Percentiles rank a stretch among this genome's conserved stretches.
Conservation (phyloP, 2,888 invertebrate genomes). For the Elegia similella region DNA sequence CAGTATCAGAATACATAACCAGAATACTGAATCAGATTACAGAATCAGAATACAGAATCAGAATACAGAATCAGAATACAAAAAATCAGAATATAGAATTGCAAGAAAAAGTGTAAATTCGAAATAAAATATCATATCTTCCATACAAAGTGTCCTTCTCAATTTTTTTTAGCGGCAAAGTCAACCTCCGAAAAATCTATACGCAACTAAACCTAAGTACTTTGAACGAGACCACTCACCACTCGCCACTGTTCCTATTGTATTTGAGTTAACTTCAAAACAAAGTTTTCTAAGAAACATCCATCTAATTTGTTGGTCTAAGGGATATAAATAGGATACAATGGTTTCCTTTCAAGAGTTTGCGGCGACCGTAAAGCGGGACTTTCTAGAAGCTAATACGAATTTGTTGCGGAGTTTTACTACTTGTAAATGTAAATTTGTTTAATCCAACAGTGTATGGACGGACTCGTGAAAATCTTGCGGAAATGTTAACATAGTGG, state of each 20-base stretch:
- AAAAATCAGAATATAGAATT: too few relatives aligned
- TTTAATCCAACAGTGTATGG: neutral
- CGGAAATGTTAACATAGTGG: neutral
- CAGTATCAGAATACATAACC: too few relatives aligned
- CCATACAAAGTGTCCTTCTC: too few relatives aligned
- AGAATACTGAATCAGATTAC: too few relatives aligned
- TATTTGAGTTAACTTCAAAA: slow-evolving; percentile 27
- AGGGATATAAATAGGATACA: slow-evolving; percentile 61
- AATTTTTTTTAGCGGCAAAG: too few relatives aligned
- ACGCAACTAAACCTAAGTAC: neutral
- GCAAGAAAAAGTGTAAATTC: too few relatives aligned
- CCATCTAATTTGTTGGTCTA: slow-evolving; percentile 53
- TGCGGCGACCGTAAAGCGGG: slow-evolving; percentile 29
- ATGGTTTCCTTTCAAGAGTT: slow-evolving; percentile 56
- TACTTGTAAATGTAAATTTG: slow-evolving; percentile 11
- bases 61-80: too few relatives aligned
- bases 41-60: too few relatives aligned
- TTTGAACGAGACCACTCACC: slow-evolving; percentile 4
- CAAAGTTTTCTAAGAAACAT: slow-evolving; percentile 46
- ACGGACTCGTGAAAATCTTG: neutral
- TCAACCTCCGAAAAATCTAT: neutral
- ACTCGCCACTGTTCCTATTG: slow-evolving; percentile 16
- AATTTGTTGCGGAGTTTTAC: slow-evolving; percentile 24
- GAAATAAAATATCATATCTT: too few relatives aligned
- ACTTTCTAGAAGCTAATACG: slow-evolving; percentile 26